A percentile compares a stretch with the other conserved stretches of the same genome.
Conservation (phyloP, 2,888 invertebrate genomes). For the Tipula confusa region DNA sequence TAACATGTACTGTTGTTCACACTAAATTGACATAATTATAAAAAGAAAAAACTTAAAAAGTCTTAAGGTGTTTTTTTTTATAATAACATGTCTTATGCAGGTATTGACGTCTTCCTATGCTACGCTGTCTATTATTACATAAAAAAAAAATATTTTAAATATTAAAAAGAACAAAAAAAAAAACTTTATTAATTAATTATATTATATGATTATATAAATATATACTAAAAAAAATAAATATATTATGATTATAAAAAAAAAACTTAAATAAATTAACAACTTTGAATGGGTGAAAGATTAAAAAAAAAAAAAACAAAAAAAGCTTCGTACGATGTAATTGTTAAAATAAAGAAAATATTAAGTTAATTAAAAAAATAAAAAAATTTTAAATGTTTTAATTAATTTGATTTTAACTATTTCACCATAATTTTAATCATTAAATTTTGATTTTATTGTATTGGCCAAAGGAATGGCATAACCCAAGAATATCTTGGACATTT, state of each 20-base stretch:
- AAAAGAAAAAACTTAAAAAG: background rate
- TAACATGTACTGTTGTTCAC: slow-evolving; percentile 48
- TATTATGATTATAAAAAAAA: slow-evolving; percentile 28
- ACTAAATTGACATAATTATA: slow-evolving; percentile 51
- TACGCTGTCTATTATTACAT: slow-evolving; percentile 51
- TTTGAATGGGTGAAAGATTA: background rate
- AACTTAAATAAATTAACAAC: background rate
- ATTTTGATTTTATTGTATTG: too few relatives aligned
- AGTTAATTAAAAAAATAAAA: slow-evolving; percentile 5
- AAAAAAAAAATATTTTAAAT: slow-evolving; percentile 6
- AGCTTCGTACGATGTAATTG: slow-evolving; percentile 28
- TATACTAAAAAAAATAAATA: slow-evolving; percentile 33
- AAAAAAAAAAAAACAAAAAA: slow-evolving; percentile 25
- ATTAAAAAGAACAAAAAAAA: slow-evolving; percentile 28
- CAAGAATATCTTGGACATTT: too few relatives aligned
- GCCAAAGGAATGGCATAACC: too few relatives aligned
- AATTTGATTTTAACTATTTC: too few relatives aligned
- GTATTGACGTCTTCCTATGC: slow-evolving; percentile 54
- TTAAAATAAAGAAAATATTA: slow-evolving; percentile 5
- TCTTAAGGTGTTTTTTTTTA: background rate
- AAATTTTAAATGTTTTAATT: too few relatives aligned
- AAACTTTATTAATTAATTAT: slow-evolving; percentile 36
- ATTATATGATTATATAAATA: slow-evolving; percentile 21
- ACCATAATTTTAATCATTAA: too few relatives aligned
- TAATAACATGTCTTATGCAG: slow-evolving; percentile 50